phyloP scores from a whole-genome alignment of 2,888 invertebrate species.

The Drosophila infuscata region DNA sequence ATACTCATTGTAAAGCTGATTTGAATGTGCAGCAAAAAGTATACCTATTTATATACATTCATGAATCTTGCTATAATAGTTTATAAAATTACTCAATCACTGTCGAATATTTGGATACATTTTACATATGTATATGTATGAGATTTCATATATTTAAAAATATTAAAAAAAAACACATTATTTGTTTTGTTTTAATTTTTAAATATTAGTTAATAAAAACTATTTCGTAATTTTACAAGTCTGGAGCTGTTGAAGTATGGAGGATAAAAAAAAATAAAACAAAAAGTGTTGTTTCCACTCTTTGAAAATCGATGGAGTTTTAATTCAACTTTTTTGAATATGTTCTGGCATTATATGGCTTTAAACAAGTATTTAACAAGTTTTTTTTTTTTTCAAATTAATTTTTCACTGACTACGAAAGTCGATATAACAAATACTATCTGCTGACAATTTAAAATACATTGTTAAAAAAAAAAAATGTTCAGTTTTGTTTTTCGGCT shows the following conservation, averaged over 20 bases:
- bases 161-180: neutral
- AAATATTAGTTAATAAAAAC: neutral
- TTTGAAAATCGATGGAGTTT: neutral
- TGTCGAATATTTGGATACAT: constrained; percentile 41
- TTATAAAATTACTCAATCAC: constrained; percentile 40
- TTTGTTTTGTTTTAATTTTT: neutral
- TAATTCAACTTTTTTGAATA: neutral
- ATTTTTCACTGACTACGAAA: neutral
- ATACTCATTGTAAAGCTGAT: constrained; percentile 79
- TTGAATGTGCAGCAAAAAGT: constrained; percentile 54
- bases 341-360: neutral
- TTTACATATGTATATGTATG: constrained; percentile 28
- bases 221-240: neutral
- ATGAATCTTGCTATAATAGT: constrained; percentile 54
- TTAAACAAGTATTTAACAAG: neutral
- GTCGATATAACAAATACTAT: neutral
- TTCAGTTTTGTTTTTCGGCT: constrained; percentile 38
- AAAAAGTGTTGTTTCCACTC: neutral
- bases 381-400: neutral
- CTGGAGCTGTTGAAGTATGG: neutral
- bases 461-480: neutral
- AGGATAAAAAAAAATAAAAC: neutral
- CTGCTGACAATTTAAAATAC: neutral
- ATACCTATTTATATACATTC: constrained; percentile 44
- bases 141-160: neutral